These are phyloP conservation scores for Zaprionus nigranus DNA, from an alignment of 1,140 invertebrate genomes.

Conservation along the genomic window DNA sequence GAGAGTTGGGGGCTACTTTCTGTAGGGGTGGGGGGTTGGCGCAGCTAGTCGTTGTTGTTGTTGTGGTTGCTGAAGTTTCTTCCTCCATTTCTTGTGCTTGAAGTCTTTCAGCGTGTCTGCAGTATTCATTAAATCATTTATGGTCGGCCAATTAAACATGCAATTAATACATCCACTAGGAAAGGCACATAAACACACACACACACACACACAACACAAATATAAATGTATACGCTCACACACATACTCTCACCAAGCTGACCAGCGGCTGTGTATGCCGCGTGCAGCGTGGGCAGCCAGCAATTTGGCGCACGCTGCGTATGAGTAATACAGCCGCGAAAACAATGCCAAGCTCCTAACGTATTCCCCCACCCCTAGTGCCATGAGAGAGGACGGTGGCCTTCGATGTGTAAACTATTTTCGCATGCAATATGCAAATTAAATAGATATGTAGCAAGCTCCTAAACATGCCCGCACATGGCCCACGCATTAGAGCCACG, in stretches of 20 bases:
- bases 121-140: slow-evolving; percentile 61
- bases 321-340: slow-evolving; percentile 61
- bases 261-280: slow-evolving; percentile 42
- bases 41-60: slow-evolving; percentile 4
- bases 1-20: not conserved
- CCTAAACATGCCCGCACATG: not conserved
- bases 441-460: slow-evolving; percentile 62
- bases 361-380: too few species aligned
- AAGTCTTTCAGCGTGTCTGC: slow-evolving; percentile 21
- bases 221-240: slow-evolving; percentile 1
- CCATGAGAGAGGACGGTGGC: not conserved
- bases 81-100: not conserved
- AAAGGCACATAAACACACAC: slow-evolving; percentile 1
- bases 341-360: slow-evolving; percentile 22
- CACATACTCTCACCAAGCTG: slow-evolving; percentile 3
- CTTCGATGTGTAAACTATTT: slow-evolving; percentile 63
- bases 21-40: not conserved
- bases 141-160: slow-evolving; percentile 68
- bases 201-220: slow-evolving; percentile 7
- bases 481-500: slow-evolving; percentile 35
- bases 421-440: slow-evolving; percentile 76
- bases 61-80: too few species aligned
- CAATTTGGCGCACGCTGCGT: slow-evolving; percentile 60
- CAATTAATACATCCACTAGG: slow-evolving; percentile 55
- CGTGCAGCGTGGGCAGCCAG: slow-evolving; percentile 6